phyloP scores from a whole-genome alignment of 1,140 invertebrate species.

The Streblospio benedicti region DNA sequence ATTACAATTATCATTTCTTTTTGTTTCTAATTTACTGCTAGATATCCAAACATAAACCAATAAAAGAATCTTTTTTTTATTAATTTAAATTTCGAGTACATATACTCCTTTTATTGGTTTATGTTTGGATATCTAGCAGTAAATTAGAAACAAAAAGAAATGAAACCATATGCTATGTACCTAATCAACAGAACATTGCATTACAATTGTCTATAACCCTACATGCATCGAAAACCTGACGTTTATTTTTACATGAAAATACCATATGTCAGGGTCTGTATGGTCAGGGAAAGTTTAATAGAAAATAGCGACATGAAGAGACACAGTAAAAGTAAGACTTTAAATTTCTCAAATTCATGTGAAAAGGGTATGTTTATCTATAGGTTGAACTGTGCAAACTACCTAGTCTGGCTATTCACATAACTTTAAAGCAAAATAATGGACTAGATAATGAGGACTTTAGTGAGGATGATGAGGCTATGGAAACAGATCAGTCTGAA shows the following conservation, averaged over 20 bases:
- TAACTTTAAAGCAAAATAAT: slow-evolving; percentile 56
- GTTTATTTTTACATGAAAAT: background rate
- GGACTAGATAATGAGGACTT: slow-evolving; percentile 6
- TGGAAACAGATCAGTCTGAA: slow-evolving; percentile 16
- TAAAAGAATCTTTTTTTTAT: too few species aligned
- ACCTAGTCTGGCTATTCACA: slow-evolving; percentile 72
- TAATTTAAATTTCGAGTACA: too few species aligned
- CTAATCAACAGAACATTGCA: too few species aligned
- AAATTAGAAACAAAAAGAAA: too few species aligned
- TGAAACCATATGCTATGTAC: too few species aligned
- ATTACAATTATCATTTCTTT: too few species aligned
- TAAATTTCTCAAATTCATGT: background rate
- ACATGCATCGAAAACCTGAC: background rate
- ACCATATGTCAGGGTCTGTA: background rate
- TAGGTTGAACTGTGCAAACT: slow-evolving; percentile 74
- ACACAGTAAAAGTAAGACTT: background rate
- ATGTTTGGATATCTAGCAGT: too few species aligned
- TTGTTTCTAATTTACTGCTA: too few species aligned
- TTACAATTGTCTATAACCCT: background rate
- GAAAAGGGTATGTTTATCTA: slow-evolving; percentile 13
- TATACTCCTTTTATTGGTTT: too few species aligned
- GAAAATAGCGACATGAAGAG: background rate
- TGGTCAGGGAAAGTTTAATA: background rate
- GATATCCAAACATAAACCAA: too few species aligned
- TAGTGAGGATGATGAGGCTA: slow-evolving; percentile 7